A percentile compares a stretch with the other conserved stretches of the same genome.
Evolutionary conservation across 1,140 invertebrate species (phyloP).

Genomic region (Andricus grossulariae): DNA sequence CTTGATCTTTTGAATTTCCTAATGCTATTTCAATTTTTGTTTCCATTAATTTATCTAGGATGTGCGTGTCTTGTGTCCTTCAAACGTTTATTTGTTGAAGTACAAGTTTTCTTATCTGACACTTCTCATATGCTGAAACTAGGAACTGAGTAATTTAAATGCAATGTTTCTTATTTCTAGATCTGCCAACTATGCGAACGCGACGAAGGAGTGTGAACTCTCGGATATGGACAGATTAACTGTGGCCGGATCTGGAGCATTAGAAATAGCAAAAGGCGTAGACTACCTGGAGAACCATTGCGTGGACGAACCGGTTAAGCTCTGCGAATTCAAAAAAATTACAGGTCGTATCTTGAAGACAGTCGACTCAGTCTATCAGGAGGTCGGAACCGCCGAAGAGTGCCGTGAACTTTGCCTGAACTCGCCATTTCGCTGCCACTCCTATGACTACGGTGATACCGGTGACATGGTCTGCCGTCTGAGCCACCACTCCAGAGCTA

Average conservation of each 20-base stretch:
- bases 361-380: conserved; percentile 94
- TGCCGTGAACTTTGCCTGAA: conserved; percentile 92
- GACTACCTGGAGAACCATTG: conserved; percentile 95
- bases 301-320: conserved; percentile 90
- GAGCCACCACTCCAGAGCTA: conserved; percentile 92
- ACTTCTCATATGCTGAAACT: neutral
- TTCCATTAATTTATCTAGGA: neutral
- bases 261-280: conserved; percentile 82
- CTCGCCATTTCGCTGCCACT: conserved; percentile 91
- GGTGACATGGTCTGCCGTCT: conserved; percentile 94
- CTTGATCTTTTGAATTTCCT: no score
- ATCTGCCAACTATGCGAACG: conserved; percentile 92
- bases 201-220: conserved; percentile 88
- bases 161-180: conserved; percentile 77
- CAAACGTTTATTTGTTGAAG: neutral
- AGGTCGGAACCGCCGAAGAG: conserved; percentile 89
- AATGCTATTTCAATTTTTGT: neutral
- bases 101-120: neutral
- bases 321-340: conserved; percentile 95
- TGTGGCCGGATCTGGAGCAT: conserved; percentile 84
- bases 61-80: neutral
- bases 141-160: neutral
- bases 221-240: conserved; percentile 94
- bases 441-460: conserved; percentile 94
- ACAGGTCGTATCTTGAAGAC: conserved; percentile 93